These are phyloP conservation scores for Pseudococcus longispinus DNA, from an alignment of 2,888 invertebrate genomes.

Conservation along the genomic window DNA sequence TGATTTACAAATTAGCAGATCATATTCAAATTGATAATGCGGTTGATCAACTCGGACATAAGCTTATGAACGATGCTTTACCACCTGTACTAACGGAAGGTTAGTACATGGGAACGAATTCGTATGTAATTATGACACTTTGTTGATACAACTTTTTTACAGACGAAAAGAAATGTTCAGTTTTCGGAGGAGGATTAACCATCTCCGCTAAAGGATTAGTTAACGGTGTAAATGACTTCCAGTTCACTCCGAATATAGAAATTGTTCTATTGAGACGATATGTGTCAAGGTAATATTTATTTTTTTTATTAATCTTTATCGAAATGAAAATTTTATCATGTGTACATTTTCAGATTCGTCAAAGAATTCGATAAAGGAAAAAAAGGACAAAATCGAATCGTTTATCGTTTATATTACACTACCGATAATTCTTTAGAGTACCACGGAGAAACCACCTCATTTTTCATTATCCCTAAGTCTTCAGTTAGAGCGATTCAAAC, in stretches of 20 bases:
- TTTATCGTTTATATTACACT: conserved; percentile 77
- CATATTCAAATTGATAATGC: conserved; percentile 77
- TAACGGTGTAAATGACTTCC: conserved; percentile 59
- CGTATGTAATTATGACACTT: not conserved
- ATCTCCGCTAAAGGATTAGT: conserved; percentile 51
- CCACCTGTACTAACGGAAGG: conserved; percentile 77
- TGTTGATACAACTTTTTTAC: not conserved
- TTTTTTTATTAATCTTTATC: conserved; percentile 43
- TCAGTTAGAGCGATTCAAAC: conserved; percentile 57
- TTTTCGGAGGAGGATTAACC: conserved; percentile 49
- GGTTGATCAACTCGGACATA: conserved; percentile 85
- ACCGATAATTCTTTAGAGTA: conserved; percentile 86
- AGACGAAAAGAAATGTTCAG: conserved; percentile 51
- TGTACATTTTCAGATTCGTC: conserved; percentile 35
- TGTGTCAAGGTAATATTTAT: conserved; percentile 63
- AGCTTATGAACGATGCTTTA: conserved; percentile 83
- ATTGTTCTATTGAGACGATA: conserved; percentile 68
- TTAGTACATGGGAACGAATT: conserved; percentile 58
- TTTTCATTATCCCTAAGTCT: conserved; percentile 73
- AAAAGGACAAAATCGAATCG: conserved; percentile 47
- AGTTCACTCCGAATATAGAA: conserved; percentile 67
- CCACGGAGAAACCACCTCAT: conserved; percentile 80
- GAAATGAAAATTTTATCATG: not conserved
- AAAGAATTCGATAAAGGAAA: conserved; percentile 61
- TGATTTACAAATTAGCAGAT: conserved; percentile 70